Conservation (phyloP, 1,140 invertebrate genomes). For the Oppia nitens region DNA sequence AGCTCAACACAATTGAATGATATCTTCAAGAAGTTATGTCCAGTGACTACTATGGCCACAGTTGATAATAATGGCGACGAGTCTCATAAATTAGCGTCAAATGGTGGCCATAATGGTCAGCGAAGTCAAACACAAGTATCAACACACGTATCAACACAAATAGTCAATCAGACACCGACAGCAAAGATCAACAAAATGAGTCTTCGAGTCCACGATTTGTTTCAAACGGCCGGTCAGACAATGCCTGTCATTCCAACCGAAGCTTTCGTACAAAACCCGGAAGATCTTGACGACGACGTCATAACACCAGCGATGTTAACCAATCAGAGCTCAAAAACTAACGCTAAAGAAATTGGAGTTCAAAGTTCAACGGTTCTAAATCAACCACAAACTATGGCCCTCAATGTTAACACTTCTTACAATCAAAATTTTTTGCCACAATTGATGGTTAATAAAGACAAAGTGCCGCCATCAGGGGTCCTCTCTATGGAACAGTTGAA, state of each 20-base stretch:
- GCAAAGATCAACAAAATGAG: neutral
- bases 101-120: neutral
- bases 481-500: slow-evolving; percentile 16
- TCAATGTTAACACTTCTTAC: neutral
- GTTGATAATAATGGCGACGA: neutral
- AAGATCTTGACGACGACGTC: neutral
- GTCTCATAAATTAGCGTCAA: neutral
- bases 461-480: neutral
- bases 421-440: neutral
- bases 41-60: neutral
- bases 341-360: neutral
- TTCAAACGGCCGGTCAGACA: neutral
- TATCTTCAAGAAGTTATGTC: neutral
- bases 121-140: neutral
- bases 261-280: neutral
- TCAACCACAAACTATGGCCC: neutral
- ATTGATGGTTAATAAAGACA: neutral
- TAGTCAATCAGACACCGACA: neutral
- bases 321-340: neutral
- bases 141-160: neutral
- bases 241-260: neutral
- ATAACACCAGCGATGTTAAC: neutral
- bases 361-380: neutral
- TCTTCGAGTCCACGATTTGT: slow-evolving; percentile 2
- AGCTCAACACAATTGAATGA: neutral